Conservation (phyloP, 2,888 invertebrate genomes). For the Coenonympha arcania region DNA sequence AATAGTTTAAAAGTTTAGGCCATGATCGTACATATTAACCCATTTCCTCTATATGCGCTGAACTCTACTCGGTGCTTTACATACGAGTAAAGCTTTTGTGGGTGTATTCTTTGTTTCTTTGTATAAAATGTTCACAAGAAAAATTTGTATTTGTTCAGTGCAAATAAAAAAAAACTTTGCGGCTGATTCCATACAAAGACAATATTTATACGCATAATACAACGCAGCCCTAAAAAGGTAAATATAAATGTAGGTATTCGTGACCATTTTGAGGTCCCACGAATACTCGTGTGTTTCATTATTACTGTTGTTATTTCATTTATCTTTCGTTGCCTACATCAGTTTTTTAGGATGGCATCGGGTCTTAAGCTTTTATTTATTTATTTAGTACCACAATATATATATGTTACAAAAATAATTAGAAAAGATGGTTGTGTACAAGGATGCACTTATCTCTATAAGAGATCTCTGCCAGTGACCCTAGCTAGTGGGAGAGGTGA, state of each 20-base stretch:
- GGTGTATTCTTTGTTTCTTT: slow-evolving; percentile 22
- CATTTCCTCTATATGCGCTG: not conserved
- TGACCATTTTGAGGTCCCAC: too few species aligned
- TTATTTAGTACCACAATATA: too few species aligned
- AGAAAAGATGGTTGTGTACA: too few species aligned
- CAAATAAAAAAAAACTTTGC: slow-evolving; percentile 13
- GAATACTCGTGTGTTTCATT: too few species aligned
- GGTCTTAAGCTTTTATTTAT: too few species aligned
- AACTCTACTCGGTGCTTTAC: slow-evolving; percentile 7
- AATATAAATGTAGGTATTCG: not conserved
- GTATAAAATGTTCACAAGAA: slow-evolving; percentile 16
- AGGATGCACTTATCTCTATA: too few species aligned
- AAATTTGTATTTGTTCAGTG: slow-evolving; percentile 16
- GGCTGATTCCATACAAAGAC: slow-evolving; percentile 11
- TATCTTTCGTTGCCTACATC: too few species aligned
- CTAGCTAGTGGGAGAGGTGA: too few species aligned
- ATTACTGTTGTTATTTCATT: too few species aligned
- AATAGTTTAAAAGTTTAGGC: slow-evolving; percentile 10
- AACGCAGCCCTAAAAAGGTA: not conserved
- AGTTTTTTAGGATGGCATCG: too few species aligned
- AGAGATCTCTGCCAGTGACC: too few species aligned
- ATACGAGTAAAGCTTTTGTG: slow-evolving; percentile 19
- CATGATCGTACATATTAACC: slow-evolving; percentile 11
- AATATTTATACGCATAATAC: slow-evolving; percentile 7
- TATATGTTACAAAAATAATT: too few species aligned